Evolutionary conservation across 2,113 vertebrate species (phyloP).

Genomic region (Gallinago jamesoni): DNA sequence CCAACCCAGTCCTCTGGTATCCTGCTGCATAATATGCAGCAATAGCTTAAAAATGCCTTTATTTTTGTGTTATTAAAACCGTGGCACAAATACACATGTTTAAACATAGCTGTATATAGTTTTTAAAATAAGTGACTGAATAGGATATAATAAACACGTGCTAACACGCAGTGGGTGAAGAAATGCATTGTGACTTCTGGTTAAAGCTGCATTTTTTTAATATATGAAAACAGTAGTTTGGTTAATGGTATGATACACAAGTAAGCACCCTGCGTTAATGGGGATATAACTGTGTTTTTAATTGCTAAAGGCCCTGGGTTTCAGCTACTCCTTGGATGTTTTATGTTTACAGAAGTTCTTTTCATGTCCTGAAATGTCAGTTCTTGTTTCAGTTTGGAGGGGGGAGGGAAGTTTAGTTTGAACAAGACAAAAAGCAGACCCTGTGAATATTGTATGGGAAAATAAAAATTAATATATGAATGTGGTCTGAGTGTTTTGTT

Average conservation of each 20-base stretch:
- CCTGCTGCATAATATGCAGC: slow-evolving; percentile 24
- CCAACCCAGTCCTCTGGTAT: neutral
- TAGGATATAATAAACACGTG: slow-evolving; percentile 48
- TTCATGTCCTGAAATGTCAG: slow-evolving; percentile 16
- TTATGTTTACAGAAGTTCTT: slow-evolving; percentile 58
- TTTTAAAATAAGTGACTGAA: slow-evolving; percentile 50
- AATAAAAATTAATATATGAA: slow-evolving; percentile 76
- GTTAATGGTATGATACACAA: neutral
- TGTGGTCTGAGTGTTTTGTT: neutral
- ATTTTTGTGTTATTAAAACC: slow-evolving; percentile 62
- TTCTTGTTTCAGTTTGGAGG: slow-evolving; percentile 55
- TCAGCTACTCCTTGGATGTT: slow-evolving; percentile 52
- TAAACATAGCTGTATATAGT: slow-evolving; percentile 72
- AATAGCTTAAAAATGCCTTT: slow-evolving; percentile 39
- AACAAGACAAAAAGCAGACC: slow-evolving; percentile 52
- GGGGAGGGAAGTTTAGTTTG: slow-evolving; percentile 23
- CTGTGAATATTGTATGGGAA: slow-evolving; percentile 70
- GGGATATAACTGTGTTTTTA: slow-evolving; percentile 59
- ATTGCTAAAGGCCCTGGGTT: slow-evolving; percentile 36
- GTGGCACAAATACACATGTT: slow-evolving; percentile 53
- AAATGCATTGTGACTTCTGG: slow-evolving; percentile 52
- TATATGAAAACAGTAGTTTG: neutral
- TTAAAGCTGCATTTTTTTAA: slow-evolving; percentile 54
- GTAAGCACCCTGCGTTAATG: slow-evolving; percentile 22
- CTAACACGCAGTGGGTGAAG: slow-evolving; percentile 43